These are phyloP conservation scores for Carduelis carduelis DNA, from an alignment of 2,797 vertebrate species.

Conservation along the genomic window DNA sequence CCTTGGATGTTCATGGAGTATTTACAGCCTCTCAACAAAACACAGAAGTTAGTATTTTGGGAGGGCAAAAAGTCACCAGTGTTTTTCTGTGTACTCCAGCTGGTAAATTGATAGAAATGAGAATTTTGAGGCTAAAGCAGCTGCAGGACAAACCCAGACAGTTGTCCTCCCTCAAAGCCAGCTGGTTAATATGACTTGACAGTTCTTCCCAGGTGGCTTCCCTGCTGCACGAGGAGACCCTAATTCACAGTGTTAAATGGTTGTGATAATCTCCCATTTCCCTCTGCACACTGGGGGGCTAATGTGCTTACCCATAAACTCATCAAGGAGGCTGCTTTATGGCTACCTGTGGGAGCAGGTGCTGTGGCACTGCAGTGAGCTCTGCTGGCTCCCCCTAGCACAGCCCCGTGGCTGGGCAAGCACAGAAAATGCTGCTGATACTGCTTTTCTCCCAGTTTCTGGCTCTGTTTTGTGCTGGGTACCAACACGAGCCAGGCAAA, in stretches of 20 bases:
- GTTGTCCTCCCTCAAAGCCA: neutral
- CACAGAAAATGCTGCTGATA: neutral
- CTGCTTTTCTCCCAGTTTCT: neutral
- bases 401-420: neutral
- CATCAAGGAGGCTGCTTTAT: slow-evolving; percentile 19
- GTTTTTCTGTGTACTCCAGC: neutral
- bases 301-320: slow-evolving; percentile 5
- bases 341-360: neutral
- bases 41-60: neutral
- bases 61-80: neutral
- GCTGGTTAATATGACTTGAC: neutral
- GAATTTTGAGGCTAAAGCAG: neutral
- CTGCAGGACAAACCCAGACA: neutral
- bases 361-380: neutral
- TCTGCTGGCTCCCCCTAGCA: neutral
- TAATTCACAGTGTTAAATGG: slow-evolving; percentile 22
- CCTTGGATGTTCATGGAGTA: neutral
- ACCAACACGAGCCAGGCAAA: neutral
- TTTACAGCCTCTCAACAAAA: neutral
- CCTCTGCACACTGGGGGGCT: neutral
- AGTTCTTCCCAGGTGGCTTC: neutral
- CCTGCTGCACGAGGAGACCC: neutral
- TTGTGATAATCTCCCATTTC: slow-evolving; percentile 9
- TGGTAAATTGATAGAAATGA: neutral
- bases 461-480: neutral